Base-by-base conservation (phyloP, 1,140 invertebrate species). In the Brachionus rubens region DNA sequence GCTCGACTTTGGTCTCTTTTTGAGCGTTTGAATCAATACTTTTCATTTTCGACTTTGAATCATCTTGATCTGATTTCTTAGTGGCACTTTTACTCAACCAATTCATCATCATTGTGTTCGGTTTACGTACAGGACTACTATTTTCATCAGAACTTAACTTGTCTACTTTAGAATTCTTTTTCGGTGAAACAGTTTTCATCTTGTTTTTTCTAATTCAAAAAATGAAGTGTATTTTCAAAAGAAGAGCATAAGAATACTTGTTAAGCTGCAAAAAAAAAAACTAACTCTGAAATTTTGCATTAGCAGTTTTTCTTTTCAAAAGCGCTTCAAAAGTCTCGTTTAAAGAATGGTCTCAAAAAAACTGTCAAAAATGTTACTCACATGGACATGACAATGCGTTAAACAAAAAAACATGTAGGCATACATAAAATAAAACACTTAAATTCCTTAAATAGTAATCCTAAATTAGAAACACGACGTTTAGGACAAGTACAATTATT, bases 131-230 rank as follows among this genome's bases (percentile, higher is more conserved):
- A 12, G 59, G 59, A 36, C 59, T 65, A 43, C 19, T 65, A 43
- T 65, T 65, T 36, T 65, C 59, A 65, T 65, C 59, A 4, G 59
- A 65, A 65, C 59, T 65, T 36, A 65, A 36, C 16, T 65, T 65
- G 43, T 46, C 43, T 7, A 14, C 14, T 46, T 24, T 65, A 6
- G 40, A 65, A 24, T 14, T 26, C 24, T 41, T 65, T 65, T 65
- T 65, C 10, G 59, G 59, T 24, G 59, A 65, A 43, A 26, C 10
- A 36, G 14, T 41, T 65, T 43, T 28, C 30, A 30, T 65, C 24
- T 65, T 43, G 24, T 43, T 43, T 65, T 65, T 28, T 65, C 36
- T 4, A 12, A 26, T 7, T 21, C 26, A 2, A 48, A 19, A 19
- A 12, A 28, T 54, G 6, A 54, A 54, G 33, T 28, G 10, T 54